Evolutionary conservation across 2,888 invertebrate species (phyloP), one percentile per base, ranked within the genome.

Genomic region (Patella depressa): DNA sequence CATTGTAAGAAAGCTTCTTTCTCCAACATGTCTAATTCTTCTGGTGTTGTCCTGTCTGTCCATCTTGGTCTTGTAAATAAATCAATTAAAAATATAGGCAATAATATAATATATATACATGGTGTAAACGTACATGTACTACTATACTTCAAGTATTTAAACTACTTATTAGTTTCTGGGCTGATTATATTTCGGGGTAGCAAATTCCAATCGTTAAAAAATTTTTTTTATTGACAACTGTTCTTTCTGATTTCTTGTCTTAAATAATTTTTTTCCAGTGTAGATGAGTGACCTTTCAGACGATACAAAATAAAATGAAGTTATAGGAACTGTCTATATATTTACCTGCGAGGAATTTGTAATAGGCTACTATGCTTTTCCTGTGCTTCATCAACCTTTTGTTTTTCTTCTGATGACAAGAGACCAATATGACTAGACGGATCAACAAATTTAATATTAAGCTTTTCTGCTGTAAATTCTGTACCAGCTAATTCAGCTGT

Each of bases 401-500:
- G 79, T 71, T 88, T 84, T 75, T 96, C 95, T 9, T 93, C 93
- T 71, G 92, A 92, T 0, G 94, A 93, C 0, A 95, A 91, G n/a
- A 95, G 83, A 0, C 95, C 93, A 75, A 93, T 92, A 71, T 83
- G 80, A 7, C 79, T 81, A 7, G 82, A 78, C 0, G 95, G 93
- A 88, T 94, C 94, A 0, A 96, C 93, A 90, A 96, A 95, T 81
- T 94, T 95, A 9, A 97, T 94, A 89, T 98, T 97, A 2, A 97
- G 91, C 90, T 97, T 97, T 90, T 98, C 97, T 85, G 93, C 93
- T 17, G 91, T 95, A 90, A 98, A 99, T 91, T 99, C 98, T 0
- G 96, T 96, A 65, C 97, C 96, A 0, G 98, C 98, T 78, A 99
- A 92, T 91, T 98, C 96, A 0, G 99, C 99, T 0, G 97, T 98